A percentile compares a stretch with the other conserved stretches of the same genome.
Evolutionary conservation across 2,113 vertebrate species (phyloP).

Genomic region (Scalopus aquaticus): DNA sequence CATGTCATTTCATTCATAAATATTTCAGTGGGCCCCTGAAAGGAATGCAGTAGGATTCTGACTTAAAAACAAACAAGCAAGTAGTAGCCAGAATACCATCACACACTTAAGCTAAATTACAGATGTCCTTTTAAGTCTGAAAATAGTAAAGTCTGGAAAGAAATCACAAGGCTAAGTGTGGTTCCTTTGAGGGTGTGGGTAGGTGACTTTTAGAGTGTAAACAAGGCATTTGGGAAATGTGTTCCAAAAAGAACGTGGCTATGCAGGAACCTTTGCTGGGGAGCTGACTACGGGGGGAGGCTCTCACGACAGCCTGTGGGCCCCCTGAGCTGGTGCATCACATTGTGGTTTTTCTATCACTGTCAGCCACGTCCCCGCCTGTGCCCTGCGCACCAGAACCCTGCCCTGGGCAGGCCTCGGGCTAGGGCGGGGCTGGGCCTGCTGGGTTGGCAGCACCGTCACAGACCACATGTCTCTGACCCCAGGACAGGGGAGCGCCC

Average conservation of each 20-base stretch:
- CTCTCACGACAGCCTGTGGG: not conserved
- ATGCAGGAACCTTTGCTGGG: not conserved
- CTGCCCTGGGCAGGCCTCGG: not conserved
- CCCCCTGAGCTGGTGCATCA: rapidly evolving
- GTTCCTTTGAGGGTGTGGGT: not conserved
- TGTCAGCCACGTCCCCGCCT: rapidly evolving
- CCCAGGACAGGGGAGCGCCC: not conserved
- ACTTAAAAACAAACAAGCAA: not conserved
- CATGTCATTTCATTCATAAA: not conserved
- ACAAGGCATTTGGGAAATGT: not conserved
- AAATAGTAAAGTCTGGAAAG: not conserved
- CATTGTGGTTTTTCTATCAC: not conserved
- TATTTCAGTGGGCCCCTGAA: not conserved
- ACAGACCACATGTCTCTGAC: not conserved
- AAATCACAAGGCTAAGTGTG: not conserved
- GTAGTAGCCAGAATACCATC: not conserved
- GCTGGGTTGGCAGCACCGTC: not conserved
- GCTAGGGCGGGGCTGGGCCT: not conserved
- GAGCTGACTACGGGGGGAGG: rapidly evolving
- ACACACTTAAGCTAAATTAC: not conserved
- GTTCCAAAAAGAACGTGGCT: not conserved
- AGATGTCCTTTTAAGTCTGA: not conserved
- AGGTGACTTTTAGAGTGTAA: not conserved
- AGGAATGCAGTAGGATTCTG: not conserved
- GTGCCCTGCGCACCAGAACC: not conserved